Percentiles rank a stretch among this genome's conserved stretches.
phyloP scores from a whole-genome alignment of 2,113 vertebrate species.

The Eurypyga helias region DNA sequence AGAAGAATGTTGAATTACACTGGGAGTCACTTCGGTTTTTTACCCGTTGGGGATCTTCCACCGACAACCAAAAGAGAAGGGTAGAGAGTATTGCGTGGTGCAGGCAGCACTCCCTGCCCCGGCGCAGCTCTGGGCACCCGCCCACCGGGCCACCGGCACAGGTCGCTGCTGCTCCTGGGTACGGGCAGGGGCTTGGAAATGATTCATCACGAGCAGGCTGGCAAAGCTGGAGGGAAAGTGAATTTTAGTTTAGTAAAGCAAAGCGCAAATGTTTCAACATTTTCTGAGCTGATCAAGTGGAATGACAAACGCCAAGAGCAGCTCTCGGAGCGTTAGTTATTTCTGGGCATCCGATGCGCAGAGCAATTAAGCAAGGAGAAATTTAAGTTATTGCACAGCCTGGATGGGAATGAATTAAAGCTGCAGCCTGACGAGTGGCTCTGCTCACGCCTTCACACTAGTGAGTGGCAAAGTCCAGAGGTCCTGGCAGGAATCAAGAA shows the following conservation, averaged over 20 bases:
- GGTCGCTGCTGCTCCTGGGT: background rate
- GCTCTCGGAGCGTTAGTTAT: background rate
- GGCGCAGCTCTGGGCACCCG: background rate
- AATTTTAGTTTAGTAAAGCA: background rate
- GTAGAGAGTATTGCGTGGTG: rapidly evolving
- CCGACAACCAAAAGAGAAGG: background rate
- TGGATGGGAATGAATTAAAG: background rate
- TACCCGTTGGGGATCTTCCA: background rate
- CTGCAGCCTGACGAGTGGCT: background rate
- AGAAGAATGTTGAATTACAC: background rate
- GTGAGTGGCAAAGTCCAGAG: background rate
- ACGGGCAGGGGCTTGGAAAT: background rate
- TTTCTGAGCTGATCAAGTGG: background rate
- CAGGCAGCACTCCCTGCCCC: background rate
- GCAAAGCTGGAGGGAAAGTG: background rate
- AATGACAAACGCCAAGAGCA: background rate
- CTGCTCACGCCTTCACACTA: background rate
- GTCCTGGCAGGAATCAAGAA: background rate
- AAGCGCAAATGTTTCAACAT: background rate
- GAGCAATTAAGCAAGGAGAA: background rate
- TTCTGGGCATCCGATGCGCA: background rate
- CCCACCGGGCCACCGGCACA: rapidly evolving
- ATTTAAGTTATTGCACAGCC: background rate
- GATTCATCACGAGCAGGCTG: background rate
- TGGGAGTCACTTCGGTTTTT: background rate